Percentiles rank a stretch among this genome's conserved stretches.
phyloP scores from a whole-genome alignment of 2,797 vertebrate species.

The Takifugu ocellatus region DNA sequence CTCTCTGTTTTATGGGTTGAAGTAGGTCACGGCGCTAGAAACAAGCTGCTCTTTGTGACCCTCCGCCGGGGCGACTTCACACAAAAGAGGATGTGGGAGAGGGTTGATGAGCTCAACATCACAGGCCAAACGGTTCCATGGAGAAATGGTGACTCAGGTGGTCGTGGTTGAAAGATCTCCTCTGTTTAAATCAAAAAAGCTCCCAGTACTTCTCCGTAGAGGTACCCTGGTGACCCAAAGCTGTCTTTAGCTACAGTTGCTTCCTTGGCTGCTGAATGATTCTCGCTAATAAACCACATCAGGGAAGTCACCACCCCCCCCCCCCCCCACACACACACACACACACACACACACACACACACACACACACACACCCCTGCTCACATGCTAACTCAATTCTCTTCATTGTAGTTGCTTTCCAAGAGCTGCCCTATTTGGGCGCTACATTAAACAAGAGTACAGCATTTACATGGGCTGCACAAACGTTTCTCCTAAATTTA shows the following conservation, averaged over 20 bases:
- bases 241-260: slow-evolving; percentile 12
- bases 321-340: slow-evolving; percentile 1
- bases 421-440: no score
- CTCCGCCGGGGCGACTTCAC: slow-evolving; percentile 47
- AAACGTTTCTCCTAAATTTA: no score
- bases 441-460: no score
- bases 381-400: background rate
- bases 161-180: slow-evolving; percentile 14
- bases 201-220: no score
- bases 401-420: background rate
- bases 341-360: slow-evolving; percentile 1
- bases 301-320: background rate
- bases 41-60: slow-evolving; percentile 69
- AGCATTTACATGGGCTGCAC: no score
- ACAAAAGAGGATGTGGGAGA: slow-evolving; percentile 44
- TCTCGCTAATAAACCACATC: slow-evolving; percentile 28
- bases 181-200: slow-evolving; percentile 2
- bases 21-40: slow-evolving; percentile 59
- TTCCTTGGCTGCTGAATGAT: slow-evolving; percentile 33
- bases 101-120: slow-evolving; percentile 29
- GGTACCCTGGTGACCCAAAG: no score
- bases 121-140: slow-evolving; percentile 41
- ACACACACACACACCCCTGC: background rate
- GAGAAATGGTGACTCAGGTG: slow-evolving; percentile 43
- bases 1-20: slow-evolving; percentile 44